These are phyloP conservation scores for Tanaodytes sp. DNA, from an alignment of 2,888 invertebrate species.

Conservation along the genomic window DNA sequence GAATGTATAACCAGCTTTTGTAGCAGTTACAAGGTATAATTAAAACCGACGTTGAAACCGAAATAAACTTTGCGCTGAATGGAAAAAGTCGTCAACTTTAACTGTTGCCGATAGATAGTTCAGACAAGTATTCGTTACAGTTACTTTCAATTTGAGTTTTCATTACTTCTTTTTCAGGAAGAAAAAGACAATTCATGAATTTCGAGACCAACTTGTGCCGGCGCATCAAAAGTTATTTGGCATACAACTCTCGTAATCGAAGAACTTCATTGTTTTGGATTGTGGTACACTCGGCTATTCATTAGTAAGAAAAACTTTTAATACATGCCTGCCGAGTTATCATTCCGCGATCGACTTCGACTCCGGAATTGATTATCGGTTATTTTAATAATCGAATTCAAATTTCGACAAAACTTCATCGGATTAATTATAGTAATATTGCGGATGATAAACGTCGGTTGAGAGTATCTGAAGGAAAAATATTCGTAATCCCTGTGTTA, in stretches of 20 bases:
- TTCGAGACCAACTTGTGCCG: slow-evolving; percentile 24
- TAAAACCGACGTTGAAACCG: too few relatives aligned
- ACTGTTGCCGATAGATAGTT: too few relatives aligned
- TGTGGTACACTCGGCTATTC: slow-evolving; percentile 46
- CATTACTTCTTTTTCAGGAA: slow-evolving; percentile 38
- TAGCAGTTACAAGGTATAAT: too few relatives aligned
- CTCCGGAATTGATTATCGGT: slow-evolving; percentile 25
- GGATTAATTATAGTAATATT: too few relatives aligned
- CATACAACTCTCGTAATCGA: slow-evolving; percentile 41
- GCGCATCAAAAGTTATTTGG: slow-evolving; percentile 43
- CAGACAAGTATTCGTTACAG: too few relatives aligned
- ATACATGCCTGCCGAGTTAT: slow-evolving; percentile 52
- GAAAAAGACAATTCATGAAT: slow-evolving; percentile 44
- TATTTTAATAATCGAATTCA: slow-evolving; percentile 14
- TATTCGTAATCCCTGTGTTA: too few relatives aligned
- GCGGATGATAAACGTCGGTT: too few relatives aligned
- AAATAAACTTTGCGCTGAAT: too few relatives aligned
- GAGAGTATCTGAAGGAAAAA: too few relatives aligned
- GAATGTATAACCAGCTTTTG: too few relatives aligned
- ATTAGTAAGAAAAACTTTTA: slow-evolving; percentile 58
- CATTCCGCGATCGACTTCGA: slow-evolving; percentile 3
- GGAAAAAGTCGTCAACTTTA: too few relatives aligned
- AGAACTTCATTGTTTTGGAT: slow-evolving; percentile 47
- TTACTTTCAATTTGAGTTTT: slow-evolving; percentile 45
- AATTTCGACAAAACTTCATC: slow-evolving; percentile 7